Conservation (phyloP, 1,140 invertebrate genomes). For the Cyphomyrmex costatus region DNA sequence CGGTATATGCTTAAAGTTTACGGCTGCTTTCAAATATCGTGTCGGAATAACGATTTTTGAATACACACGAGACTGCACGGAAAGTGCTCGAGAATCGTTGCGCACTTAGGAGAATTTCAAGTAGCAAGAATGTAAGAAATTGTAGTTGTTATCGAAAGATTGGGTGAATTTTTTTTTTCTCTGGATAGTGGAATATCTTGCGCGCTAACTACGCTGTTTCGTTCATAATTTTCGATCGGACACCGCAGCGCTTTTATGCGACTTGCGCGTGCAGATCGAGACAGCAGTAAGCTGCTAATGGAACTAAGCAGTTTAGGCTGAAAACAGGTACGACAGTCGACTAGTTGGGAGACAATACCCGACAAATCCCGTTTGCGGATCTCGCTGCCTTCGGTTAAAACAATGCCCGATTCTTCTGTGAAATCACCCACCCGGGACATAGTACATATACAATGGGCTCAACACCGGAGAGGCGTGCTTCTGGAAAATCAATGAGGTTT, state of each 20-base stretch:
- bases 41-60: slow-evolving; percentile 16
- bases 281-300: slow-evolving; percentile 52
- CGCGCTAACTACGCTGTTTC: slow-evolving; percentile 18
- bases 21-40: neutral
- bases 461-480: slow-evolving; percentile 56
- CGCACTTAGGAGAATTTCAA: slow-evolving; percentile 11
- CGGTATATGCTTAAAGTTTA: neutral
- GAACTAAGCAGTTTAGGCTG: slow-evolving; percentile 72
- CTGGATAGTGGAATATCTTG: neutral
- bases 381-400: slow-evolving; percentile 66
- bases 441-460: slow-evolving; percentile 66
- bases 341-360: slow-evolving; percentile 71
- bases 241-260: neutral
- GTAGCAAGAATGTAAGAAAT: slow-evolving; percentile 20
- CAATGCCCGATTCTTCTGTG: slow-evolving; percentile 76
- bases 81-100: neutral
- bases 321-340: slow-evolving; percentile 64
- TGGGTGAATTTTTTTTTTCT: neutral
- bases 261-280: slow-evolving; percentile 43
- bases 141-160: slow-evolving; percentile 25
- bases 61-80: slow-evolving; percentile 13
- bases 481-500: slow-evolving; percentile 69
- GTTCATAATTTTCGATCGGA: slow-evolving; percentile 39
- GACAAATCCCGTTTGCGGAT: slow-evolving; percentile 73
- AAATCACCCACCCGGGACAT: slow-evolving; percentile 70